Percentiles rank a stretch among this genome's conserved stretches.
Evolutionary conservation across 64 coral and sea anemone genomes (phyloP).

Genomic region (Actinia tenebrosa): DNA sequence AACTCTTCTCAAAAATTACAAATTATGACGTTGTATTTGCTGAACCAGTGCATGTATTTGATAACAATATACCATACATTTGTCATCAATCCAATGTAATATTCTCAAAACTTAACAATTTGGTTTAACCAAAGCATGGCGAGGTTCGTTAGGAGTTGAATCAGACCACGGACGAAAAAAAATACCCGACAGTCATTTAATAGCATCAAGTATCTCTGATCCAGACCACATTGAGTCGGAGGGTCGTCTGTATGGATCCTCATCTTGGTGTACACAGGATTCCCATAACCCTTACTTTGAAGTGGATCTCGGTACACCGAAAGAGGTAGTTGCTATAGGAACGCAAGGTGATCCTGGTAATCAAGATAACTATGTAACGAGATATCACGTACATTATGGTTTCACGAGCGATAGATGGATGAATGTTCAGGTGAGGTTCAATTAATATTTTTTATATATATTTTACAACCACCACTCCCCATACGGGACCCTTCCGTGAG

Average conservation of each 20-base stretch:
- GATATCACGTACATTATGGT: background rate
- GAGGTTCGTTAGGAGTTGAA: conserved; percentile 2
- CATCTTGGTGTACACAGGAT: conserved; percentile 5
- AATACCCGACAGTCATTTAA: conserved; percentile 3
- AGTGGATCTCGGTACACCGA: background rate
- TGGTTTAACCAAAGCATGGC: background rate
- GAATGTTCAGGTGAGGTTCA: background rate
- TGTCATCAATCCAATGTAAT: too few species aligned
- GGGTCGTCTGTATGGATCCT: conserved; percentile 1
- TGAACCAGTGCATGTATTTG: too few species aligned
- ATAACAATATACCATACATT: too few species aligned
- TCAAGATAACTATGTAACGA: background rate
- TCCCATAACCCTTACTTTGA: conserved; percentile 6
- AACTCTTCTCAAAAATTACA: too few species aligned
- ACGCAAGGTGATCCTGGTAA: conserved; percentile 1
- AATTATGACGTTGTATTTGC: too few species aligned
- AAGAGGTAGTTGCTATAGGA: background rate
- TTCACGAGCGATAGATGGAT: conserved; percentile 12
- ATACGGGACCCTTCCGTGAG: too few species aligned
- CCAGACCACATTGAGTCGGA: background rate
- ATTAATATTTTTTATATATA: too few species aligned
- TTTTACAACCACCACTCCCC: too few species aligned
- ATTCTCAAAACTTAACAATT: too few species aligned
- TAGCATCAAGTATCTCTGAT: background rate
- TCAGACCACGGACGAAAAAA: background rate